Conservation (phyloP, 2,113 vertebrate species). For the Oreochromis spilurus region DNA sequence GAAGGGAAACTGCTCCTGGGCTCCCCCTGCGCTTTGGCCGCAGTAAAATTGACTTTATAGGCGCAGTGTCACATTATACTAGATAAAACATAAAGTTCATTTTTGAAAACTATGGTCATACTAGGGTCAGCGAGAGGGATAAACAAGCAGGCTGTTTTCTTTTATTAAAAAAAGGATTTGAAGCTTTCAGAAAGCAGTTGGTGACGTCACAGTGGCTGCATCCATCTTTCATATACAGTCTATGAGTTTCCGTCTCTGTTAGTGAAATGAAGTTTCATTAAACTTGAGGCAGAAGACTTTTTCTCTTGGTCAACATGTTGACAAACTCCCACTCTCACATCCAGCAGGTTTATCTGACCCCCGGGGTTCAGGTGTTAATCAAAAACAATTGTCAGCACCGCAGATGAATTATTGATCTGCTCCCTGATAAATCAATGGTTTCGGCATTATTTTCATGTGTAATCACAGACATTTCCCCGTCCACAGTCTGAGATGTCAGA, state of each 20-base stretch:
- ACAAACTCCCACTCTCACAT: neutral
- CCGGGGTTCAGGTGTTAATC: neutral
- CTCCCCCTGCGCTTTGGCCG: neutral
- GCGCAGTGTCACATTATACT: neutral
- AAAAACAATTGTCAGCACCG: neutral
- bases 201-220: neutral
- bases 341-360: neutral
- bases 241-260: rapidly evolving
- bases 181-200: neutral
- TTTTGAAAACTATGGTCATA: neutral
- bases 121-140: neutral
- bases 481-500: neutral
- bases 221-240: neutral
- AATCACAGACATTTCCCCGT: neutral
- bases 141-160: neutral
- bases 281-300: neutral
- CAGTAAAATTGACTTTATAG: neutral
- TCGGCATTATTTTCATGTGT: neutral
- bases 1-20: rapidly evolving
- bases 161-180: neutral
- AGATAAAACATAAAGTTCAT: neutral
- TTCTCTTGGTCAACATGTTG: neutral
- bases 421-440: neutral
- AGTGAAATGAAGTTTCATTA: neutral
- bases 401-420: neutral